Base-by-base conservation (phyloP, 2,797 vertebrate genomes). In the Helostoma temminkii region DNA sequence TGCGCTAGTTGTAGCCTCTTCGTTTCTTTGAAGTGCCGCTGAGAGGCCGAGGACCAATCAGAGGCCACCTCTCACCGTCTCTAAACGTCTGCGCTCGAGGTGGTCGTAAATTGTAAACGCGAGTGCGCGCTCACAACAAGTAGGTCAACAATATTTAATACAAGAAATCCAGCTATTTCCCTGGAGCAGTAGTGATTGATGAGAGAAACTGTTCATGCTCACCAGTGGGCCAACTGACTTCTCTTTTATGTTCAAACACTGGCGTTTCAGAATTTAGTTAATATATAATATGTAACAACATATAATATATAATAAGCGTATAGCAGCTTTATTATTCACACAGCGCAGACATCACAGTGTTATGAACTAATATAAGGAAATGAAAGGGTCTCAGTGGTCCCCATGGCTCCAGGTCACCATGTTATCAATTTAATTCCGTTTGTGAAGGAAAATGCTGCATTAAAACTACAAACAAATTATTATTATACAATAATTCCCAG, bases 21-120 rank as follows among this genome's bases (percentile, higher is more conserved):
- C 84, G 84, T 48, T 90, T 92, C 96, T 98, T 97, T 98, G 96
- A 98, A 96, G 96, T 95, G 91, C 93, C 93, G 92, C 94, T 93
- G 91, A 84, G 84, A 37, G 43, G 28, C 30, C 0, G 88, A 15
- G 84, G 93, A 89, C 97, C 97, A 98, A 98, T 98, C 95, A 93
- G 81, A 88, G 54, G 50, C 5, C 77, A 67, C 78, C 71, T 34
- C 76, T 9, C 18, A 24, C 28, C 12, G 53, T 60, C 52, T 28
- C 56, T 82, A 54, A 85, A 89, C 89, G 78, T 88, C 82, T 83
- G 64, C 24, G 66, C 83, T 81, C 42, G 39, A 70, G 71, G 41
- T 62, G 43, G 49, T 87, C 76, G 66, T 80, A 83, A 82, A 85
- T 71, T 66, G 61, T 57, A 18, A 25, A 63, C 32, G 26, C 43